Conservation (phyloP, 2,113 vertebrate species). For the Panthera tigris region DNA sequence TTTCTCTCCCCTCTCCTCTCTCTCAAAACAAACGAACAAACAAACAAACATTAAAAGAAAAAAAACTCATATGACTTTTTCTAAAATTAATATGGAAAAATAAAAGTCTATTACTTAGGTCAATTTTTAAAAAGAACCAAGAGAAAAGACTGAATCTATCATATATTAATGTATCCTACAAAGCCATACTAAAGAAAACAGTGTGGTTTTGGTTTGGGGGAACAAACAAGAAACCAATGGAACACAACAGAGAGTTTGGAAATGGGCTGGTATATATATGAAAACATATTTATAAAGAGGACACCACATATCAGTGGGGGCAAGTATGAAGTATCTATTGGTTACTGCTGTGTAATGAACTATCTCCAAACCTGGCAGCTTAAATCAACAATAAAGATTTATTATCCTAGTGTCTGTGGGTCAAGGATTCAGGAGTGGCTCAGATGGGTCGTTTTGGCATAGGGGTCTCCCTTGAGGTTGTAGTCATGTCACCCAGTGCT, state of each 20-base stretch:
- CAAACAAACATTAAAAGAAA: neutral
- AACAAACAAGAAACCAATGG: neutral
- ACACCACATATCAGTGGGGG: neutral
- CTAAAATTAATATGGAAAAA: neutral
- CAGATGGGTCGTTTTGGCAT: neutral
- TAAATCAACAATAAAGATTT: neutral
- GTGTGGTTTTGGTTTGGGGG: neutral
- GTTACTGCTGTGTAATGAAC: neutral
- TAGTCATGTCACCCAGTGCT: neutral
- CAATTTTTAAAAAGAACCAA: conserved; percentile 27
- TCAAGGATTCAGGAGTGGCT: neutral
- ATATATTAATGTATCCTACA: neutral
- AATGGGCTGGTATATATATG: neutral
- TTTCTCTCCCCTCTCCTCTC: neutral
- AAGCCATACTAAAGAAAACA: conserved; percentile 6
- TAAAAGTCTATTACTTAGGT: conserved; percentile 10
- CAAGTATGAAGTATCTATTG: neutral
- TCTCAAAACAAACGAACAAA: neutral
- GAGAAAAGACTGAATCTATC: neutral
- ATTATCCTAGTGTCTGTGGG: neutral
- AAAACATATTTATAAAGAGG: neutral
- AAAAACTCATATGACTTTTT: neutral
- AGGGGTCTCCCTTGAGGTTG: neutral
- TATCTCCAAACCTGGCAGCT: neutral
- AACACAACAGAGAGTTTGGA: neutral